phyloP scores from a whole-genome alignment of 2,888 invertebrate genomes.

The Calliopum simillimum region DNA sequence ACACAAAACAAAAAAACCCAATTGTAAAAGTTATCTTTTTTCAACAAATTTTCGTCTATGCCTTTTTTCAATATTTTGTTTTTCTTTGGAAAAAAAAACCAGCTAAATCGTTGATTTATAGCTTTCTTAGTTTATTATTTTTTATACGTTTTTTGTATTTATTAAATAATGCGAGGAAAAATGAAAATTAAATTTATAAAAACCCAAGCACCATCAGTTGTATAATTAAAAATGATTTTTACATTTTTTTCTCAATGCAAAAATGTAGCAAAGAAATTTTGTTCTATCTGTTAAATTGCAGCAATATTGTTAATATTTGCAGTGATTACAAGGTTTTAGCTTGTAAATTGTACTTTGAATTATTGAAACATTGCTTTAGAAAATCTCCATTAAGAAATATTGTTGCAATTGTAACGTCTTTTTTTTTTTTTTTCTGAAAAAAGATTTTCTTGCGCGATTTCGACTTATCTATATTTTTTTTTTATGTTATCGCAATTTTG shows the following conservation, averaged over 20 bases:
- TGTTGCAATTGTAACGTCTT: slow-evolving; percentile 6
- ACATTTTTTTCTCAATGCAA: not conserved
- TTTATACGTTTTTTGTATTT: slow-evolving; percentile 15
- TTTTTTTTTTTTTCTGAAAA: not conserved
- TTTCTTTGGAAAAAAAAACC: not conserved
- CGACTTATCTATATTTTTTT: not conserved
- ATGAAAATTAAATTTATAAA: slow-evolving; percentile 7
- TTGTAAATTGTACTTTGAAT: not conserved
- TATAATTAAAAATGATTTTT: not conserved
- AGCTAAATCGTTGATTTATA: not conserved
- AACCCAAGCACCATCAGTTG: not conserved
- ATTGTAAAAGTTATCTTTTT: slow-evolving; percentile 7
- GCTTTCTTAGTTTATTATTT: slow-evolving; percentile 1
- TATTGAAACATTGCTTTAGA: not conserved
- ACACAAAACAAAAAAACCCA: not conserved
- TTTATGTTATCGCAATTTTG: slow-evolving; percentile 22
- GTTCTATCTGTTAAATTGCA: slow-evolving; percentile 4
- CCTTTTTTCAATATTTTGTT: slow-evolving; percentile 1
- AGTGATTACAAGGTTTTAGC: slow-evolving; percentile 11
- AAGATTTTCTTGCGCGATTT: not conserved
- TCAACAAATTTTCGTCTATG: slow-evolving; percentile 7
- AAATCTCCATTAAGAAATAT: not conserved
- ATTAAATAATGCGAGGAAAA: slow-evolving; percentile 3
- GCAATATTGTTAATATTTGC: not conserved
- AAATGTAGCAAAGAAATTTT: not conserved